A percentile compares a stretch with the other conserved stretches of the same genome.
Evolutionary conservation across 2,113 vertebrate species (phyloP).

Genomic region (Lagopus muta): DNA sequence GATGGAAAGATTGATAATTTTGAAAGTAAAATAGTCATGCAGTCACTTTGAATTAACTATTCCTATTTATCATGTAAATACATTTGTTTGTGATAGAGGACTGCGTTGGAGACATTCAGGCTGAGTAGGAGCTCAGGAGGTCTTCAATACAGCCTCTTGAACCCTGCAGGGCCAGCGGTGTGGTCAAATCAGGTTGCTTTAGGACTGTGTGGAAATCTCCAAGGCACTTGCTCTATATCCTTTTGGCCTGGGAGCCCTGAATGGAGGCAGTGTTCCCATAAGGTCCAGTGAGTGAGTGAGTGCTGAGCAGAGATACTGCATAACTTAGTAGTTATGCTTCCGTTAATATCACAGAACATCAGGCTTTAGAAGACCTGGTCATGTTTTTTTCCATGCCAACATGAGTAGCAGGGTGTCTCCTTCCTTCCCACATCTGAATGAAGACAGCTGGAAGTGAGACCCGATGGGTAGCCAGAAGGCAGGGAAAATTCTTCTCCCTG

Average conservation of each 20-base stretch:
- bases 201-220: neutral
- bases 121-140: neutral
- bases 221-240: neutral
- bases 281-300: rapidly evolving
- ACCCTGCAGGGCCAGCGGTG: neutral
- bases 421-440: neutral
- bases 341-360: neutral
- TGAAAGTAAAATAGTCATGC: neutral
- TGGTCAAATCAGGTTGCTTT: neutral
- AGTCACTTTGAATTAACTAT: neutral
- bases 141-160: neutral
- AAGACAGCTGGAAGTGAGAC: neutral
- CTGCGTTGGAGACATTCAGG: neutral
- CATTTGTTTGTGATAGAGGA: neutral
- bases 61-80: neutral
- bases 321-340: neutral
- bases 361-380: neutral
- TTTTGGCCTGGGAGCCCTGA: rapidly evolving
- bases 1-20: neutral
- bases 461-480: no score
- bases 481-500: rapidly evolving
- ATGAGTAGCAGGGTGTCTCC: rapidly evolving
- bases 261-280: rapidly evolving
- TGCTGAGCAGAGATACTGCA: rapidly evolving
- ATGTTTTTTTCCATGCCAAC: neutral